Conservation (phyloP, 2,113 vertebrate genomes). For the Phaethornis superciliosus region DNA sequence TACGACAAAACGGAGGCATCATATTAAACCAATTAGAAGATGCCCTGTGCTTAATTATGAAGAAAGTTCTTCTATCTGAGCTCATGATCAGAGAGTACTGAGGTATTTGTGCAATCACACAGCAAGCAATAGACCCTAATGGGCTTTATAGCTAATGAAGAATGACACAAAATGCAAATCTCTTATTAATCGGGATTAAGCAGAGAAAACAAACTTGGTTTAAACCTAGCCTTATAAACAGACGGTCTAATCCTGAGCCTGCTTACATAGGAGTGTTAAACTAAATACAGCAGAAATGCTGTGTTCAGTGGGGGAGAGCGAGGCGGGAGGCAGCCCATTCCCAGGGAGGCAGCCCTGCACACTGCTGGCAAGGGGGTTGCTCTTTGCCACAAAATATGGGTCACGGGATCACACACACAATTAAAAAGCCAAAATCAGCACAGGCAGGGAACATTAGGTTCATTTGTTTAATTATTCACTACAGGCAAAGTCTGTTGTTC, state of each 20-base stretch:
- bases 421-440: conserved; percentile 59
- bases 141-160: conserved; percentile 36
- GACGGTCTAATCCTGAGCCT: conserved; percentile 57
- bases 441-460: conserved; percentile 14
- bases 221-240: conserved; percentile 53
- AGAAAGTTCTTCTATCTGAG: not conserved
- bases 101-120: not conserved
- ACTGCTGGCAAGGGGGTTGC: not conserved
- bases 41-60: not conserved
- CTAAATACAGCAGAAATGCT: conserved; percentile 26
- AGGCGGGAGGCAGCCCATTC: not conserved
- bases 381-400: not conserved
- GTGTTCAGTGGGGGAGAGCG: conserved; percentile 24
- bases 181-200: conserved; percentile 60
- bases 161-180: conserved; percentile 59
- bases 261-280: conserved; percentile 45
- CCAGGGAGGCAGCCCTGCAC: not conserved
- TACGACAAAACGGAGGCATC: not conserved
- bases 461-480: conserved; percentile 68
- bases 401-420: not conserved
- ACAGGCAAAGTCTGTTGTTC: conserved; percentile 27
- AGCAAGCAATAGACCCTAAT: not conserved
- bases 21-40: not conserved
- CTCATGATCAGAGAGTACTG: not conserved
- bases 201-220: conserved; percentile 60